Conservation (phyloP, 2,797 vertebrate species). For the Hoplostethus atlanticus region DNA sequence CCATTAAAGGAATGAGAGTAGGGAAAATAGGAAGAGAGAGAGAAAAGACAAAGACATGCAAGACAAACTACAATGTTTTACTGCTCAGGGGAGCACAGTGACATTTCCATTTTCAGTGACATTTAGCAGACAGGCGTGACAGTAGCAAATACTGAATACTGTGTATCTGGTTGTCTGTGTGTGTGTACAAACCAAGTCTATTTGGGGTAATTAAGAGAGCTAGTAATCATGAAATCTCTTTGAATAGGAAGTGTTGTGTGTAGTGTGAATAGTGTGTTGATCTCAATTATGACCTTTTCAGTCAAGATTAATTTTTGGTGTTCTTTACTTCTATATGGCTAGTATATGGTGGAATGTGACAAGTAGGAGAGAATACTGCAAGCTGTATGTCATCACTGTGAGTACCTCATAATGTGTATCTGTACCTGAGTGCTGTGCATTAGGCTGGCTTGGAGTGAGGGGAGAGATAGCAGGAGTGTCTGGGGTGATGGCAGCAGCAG, state of each 20-base stretch:
- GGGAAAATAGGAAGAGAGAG: not conserved
- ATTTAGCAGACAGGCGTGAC: not conserved
- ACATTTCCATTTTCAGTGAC: conserved; percentile 6
- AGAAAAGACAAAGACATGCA: not conserved
- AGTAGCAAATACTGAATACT: not conserved
- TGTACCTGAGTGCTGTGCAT: conserved; percentile 79
- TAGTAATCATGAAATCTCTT: not conserved
- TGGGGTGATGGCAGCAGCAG: conserved; percentile 72
- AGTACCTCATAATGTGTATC: not conserved
- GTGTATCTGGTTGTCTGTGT: not conserved
- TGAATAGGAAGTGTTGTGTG: not conserved
- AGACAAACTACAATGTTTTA: not conserved
- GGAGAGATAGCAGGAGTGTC: conserved; percentile 85
- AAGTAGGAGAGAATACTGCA: not conserved
- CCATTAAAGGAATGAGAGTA: not conserved
- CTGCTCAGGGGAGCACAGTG: conserved; percentile 2
- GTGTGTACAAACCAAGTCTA: not conserved
- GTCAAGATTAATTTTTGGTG: not conserved
- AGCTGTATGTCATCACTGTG: not conserved
- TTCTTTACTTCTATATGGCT: not conserved
- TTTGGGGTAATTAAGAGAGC: not conserved
- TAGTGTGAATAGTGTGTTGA: not conserved
- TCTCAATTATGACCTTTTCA: not conserved
- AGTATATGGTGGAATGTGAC: not conserved
- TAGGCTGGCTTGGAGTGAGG: conserved; percentile 80